Percentiles rank a stretch among this genome's conserved stretches.
Conservation (phyloP, 1,140 invertebrate genomes). For the Caenorhabditis brenneri region DNA sequence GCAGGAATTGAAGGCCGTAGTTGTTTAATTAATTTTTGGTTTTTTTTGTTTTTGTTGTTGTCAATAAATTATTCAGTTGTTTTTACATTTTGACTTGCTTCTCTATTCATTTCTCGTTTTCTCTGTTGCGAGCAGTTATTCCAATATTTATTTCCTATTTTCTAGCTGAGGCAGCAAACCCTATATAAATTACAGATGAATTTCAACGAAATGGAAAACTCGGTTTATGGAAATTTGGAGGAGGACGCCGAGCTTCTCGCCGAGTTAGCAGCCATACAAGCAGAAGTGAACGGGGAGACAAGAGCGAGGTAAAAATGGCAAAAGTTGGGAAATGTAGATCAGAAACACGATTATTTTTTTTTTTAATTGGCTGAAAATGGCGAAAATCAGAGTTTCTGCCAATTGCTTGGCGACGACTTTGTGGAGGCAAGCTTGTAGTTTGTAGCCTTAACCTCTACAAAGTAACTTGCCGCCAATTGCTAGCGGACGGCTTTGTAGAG, state of each 20-base stretch:
- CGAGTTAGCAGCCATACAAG: constrained; percentile 53
- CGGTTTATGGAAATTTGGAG: constrained; percentile 54
- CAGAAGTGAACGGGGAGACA: constrained; percentile 42
- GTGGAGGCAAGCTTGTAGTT: too few relatives aligned
- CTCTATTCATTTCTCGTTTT: not conserved
- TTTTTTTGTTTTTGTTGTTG: not conserved
- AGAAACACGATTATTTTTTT: too few relatives aligned
- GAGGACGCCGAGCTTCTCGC: constrained; percentile 56
- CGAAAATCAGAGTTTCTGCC: too few relatives aligned
- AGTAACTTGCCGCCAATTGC: too few relatives aligned
- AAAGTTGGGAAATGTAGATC: not conserved
- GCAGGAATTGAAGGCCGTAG: not conserved
- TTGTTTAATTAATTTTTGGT: not conserved
- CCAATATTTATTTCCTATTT: constrained; percentile 8
- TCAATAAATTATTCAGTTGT: not conserved
- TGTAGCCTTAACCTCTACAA: too few relatives aligned
- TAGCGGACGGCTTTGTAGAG: too few relatives aligned
- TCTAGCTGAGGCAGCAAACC: not conserved
- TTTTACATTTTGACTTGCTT: not conserved
- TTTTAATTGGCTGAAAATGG: too few relatives aligned
- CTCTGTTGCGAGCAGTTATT: not conserved
- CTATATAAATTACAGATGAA: constrained; percentile 47
- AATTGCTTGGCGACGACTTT: too few relatives aligned
- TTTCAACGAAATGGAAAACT: constrained; percentile 52
- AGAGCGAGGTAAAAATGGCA: not conserved